Evolutionary conservation across 1,140 invertebrate species (phyloP).

Genomic region (Drosophila aff.): DNA sequence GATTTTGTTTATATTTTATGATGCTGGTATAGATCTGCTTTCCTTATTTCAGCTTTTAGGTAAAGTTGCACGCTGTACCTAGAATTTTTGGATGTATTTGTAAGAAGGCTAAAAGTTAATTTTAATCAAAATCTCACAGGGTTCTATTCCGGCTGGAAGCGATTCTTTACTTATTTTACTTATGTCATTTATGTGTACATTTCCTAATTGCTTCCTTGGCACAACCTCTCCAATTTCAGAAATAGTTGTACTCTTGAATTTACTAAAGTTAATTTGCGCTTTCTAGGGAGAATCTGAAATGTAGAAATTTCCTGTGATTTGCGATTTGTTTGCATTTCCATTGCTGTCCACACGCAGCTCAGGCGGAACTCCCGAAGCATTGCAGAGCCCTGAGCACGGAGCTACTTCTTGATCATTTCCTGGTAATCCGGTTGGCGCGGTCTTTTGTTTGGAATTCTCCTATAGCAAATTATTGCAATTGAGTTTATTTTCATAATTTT

Average conservation of each 20-base stretch:
- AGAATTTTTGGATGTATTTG: too few species aligned
- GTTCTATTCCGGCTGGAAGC: background rate
- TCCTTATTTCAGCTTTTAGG: background rate
- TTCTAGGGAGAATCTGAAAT: conserved; percentile 41
- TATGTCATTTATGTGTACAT: background rate
- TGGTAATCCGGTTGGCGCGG: conserved; percentile 51
- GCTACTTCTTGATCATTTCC: conserved; percentile 49
- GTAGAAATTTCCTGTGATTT: conserved; percentile 19
- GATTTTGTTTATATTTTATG: background rate
- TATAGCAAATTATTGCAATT: conserved; percentile 75
- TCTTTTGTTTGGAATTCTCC: conserved; percentile 46
- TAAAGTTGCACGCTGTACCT: background rate
- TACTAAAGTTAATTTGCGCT: conserved; percentile 4
- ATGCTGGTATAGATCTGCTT: background rate
- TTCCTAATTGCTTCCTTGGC: background rate
- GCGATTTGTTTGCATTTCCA: conserved; percentile 24
- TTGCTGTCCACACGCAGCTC: conserved; percentile 32
- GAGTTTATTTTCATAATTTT: conserved; percentile 80
- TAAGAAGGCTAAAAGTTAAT: too few species aligned
- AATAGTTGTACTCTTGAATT: conserved; percentile 1
- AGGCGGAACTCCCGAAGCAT: background rate
- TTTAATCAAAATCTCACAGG: too few species aligned
- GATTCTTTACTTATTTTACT: background rate
- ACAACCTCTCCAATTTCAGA: background rate
- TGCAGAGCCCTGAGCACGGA: background rate